Base-by-base conservation (phyloP, 2,888 invertebrate genomes). In the Chymomyza procnemis region DNA sequence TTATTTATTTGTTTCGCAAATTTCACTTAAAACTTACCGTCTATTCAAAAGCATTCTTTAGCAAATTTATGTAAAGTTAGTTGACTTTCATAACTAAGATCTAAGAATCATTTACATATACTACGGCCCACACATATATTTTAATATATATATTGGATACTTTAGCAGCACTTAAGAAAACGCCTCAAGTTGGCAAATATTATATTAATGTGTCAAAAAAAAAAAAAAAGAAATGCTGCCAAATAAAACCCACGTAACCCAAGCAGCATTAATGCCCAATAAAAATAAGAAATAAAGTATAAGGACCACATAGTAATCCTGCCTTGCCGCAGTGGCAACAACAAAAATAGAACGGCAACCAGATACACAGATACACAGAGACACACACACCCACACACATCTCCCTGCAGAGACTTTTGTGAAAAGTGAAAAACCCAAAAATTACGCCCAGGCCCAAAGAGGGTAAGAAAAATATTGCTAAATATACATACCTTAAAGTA, bases 241-340 rank as follows among this genome's bases (percentile, higher is more conserved):
- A 63, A 69, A 67, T 66, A 56, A 69, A 76, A 69, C 71, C 65
- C 68, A 60, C 61, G 56, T 57, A 69, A 69, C 73, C 64, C 78
- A 75, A 70, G 81, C 79, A 72, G 67, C 77, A 75, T 75, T 85
- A 85, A 81, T 85, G 81, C 76, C 66, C 48, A 69, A 67, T 67
- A 66, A 64, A 78, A 80, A 75, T 69, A 80, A 58, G 64, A 70
- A 60, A 34, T 63, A 74, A 61, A 18, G 63, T 65, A 12, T 41
- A 41, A 70, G 67, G 56, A 81, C 64, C 59, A 71, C 71, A 78
- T 61, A n/a, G n/a, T n/a, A 71, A 58, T 57, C 54, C 64, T 59
- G 57, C 26, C 6, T n/a, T n/a, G n/a, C 63, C 62, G 64, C 26
- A 71, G 66, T 48, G 41, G 46, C 41, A 59, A n/a, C 12, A 46